Evolutionary conservation across 2,888 invertebrate species (phyloP).

Genomic region (Pristionchus japonicus): DNA sequence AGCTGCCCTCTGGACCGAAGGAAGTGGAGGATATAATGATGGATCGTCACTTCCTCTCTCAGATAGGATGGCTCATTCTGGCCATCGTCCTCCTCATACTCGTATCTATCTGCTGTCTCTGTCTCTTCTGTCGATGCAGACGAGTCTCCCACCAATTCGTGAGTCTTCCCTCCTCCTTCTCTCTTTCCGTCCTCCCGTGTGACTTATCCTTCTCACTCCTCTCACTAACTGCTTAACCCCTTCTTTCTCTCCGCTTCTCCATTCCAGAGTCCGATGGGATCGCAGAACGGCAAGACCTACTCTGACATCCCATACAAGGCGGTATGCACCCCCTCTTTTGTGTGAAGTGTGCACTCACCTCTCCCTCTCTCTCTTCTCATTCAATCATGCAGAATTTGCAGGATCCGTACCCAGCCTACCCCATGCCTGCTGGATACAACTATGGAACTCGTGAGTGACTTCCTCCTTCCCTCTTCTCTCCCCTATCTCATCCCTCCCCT

Average conservation of each 20-base stretch:
- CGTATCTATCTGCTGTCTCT: conserved; percentile 52
- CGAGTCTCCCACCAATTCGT: conserved; percentile 55
- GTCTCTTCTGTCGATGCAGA: conserved; percentile 53
- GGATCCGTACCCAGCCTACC: conserved; percentile 58
- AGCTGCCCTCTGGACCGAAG: background rate
- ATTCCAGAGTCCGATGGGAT: conserved; percentile 49
- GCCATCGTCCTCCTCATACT: conserved; percentile 50
- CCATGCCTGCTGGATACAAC: conserved; percentile 55
- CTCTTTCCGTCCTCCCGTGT: background rate
- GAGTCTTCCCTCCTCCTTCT: conserved; percentile 40
- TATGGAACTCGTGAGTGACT: conserved; percentile 56
- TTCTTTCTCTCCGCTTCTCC: conserved; percentile 1
- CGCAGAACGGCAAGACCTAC: conserved; percentile 45
- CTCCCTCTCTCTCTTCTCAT: background rate
- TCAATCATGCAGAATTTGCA: conserved; percentile 48
- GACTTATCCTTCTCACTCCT: background rate
- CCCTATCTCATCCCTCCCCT: background rate
- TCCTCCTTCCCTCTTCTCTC: too few species aligned
- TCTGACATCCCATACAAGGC: conserved; percentile 49
- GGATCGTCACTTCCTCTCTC: background rate
- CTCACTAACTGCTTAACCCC: background rate
- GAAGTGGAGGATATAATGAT: conserved; percentile 19
- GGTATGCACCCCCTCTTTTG: conserved; percentile 32
- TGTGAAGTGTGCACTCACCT: background rate
- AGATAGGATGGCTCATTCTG: conserved; percentile 35